Conservation (phyloP, 2,888 invertebrate species). For the Trissoscelio sp. region DNA sequence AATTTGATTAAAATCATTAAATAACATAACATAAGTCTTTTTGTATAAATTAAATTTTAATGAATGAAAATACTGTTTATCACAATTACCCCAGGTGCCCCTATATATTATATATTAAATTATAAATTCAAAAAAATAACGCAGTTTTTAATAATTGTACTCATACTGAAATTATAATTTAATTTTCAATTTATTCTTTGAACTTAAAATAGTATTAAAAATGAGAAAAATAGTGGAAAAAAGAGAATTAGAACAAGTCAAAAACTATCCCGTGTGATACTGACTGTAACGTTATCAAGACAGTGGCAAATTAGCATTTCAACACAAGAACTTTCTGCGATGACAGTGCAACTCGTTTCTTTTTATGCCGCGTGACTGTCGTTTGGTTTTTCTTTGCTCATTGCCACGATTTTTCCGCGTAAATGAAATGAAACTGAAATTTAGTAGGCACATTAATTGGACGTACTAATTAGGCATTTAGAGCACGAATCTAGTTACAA, state of each 20-base stretch:
- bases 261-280: slow-evolving; percentile 19
- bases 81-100: too few species aligned
- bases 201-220: background rate
- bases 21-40: too few species aligned
- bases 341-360: slow-evolving; percentile 46
- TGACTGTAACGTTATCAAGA: slow-evolving; percentile 16
- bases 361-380: slow-evolving; percentile 7
- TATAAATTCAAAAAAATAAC: too few species aligned
- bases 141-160: too few species aligned
- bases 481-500: slow-evolving; percentile 68
- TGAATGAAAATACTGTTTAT: too few species aligned
- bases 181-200: too few species aligned
- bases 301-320: slow-evolving; percentile 47
- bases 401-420: slow-evolving; percentile 37
- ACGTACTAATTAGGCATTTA: slow-evolving; percentile 66
- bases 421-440: slow-evolving; percentile 59
- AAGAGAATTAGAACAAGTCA: too few species aligned
- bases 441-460: slow-evolving; percentile 59
- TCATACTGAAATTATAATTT: too few species aligned
- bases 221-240: too few species aligned
- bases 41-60: too few species aligned
- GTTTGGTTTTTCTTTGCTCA: slow-evolving; percentile 17
- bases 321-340: slow-evolving; percentile 39
- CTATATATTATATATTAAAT: too few species aligned
- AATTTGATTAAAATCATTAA: too few species aligned